Conservation (phyloP, 1,140 invertebrate genomes). For the Rhyacophila brunnea region DNA sequence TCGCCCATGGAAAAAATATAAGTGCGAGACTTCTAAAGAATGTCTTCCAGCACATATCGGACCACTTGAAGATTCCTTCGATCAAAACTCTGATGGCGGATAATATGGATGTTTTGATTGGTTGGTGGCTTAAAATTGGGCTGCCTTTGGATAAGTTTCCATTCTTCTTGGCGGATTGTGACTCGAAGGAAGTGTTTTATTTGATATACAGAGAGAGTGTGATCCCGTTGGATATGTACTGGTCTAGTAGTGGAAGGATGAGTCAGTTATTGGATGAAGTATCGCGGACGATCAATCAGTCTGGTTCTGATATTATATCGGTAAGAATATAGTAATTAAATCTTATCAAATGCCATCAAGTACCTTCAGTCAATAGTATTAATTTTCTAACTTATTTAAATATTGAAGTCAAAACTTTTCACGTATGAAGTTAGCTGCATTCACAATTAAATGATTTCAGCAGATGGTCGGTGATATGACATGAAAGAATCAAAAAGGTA, state of each 20-base stretch:
- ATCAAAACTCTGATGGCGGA: constrained; percentile 13
- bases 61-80: constrained; percentile 1
- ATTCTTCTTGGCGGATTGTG: constrained; percentile 7
- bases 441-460: no score
- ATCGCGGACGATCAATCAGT: background rate
- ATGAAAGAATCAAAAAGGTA: no score
- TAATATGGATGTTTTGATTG: constrained; percentile 22
- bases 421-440: no score
- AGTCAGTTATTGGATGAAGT: background rate
- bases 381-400: background rate
- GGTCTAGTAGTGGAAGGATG: background rate
- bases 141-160: constrained; percentile 25
- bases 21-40: constrained; percentile 17
- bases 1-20: constrained; percentile 23
- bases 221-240: constrained; percentile 17
- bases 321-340: no score
- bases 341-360: no score
- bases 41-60: constrained; percentile 20
- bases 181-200: constrained; percentile 16
- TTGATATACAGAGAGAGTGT: constrained; percentile 8
- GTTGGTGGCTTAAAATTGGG: constrained; percentile 15
- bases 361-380: no score
- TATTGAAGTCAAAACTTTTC: no score
- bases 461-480: no score
- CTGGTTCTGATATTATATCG: no score